Base-by-base conservation (phyloP, 2,797 vertebrate genomes). In the Acestrorhynchus altus region DNA sequence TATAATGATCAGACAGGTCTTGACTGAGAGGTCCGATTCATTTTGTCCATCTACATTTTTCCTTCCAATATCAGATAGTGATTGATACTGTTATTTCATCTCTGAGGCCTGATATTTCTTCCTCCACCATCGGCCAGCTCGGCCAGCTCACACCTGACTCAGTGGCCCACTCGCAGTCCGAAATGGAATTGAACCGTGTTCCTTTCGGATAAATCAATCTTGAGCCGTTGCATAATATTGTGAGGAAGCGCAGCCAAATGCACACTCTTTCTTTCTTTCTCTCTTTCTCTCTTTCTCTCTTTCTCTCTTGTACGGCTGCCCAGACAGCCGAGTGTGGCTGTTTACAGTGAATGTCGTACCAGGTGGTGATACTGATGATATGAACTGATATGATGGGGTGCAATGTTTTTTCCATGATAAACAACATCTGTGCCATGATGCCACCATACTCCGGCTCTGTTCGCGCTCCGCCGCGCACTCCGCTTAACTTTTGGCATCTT, bases 161-260 rank as follows among this genome's bases (percentile, higher is more conserved):
- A 61, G 79, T 73, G 61, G 40, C 35, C n/a, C 63, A 74, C 35
- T 71, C 67, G 22, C 28, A 26, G 61, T 42, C 51, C 9, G 56
- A 28, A 28, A 57, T 57, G 52, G 44, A 75, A 78, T 66, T 64
- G 63, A 79, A 68, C 72, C 61, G 20, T 16, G 47, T 67, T 82
- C 68, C 69, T 18, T 69, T 56, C 44, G 39, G 78, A 88, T 88
- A 88, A 92, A 90, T 89, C 90, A 90, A 88, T 91, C 85, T 81
- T 72, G n/a, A 79, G 80, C 31, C 20, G 31, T 91, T 92, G 88
- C 88, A 63, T 91, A 91, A 92, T 81, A 77, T 84, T 86, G 83
- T 79, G 78, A 84, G 56, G 81, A 80, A 86, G 81, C 8, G 74
- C 73, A 77, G 88, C 86, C 88, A 90, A 88, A 88, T 72, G 77